phyloP scores from a whole-genome alignment of 2,797 vertebrate genomes.

The Leuciscus waleckii region DNA sequence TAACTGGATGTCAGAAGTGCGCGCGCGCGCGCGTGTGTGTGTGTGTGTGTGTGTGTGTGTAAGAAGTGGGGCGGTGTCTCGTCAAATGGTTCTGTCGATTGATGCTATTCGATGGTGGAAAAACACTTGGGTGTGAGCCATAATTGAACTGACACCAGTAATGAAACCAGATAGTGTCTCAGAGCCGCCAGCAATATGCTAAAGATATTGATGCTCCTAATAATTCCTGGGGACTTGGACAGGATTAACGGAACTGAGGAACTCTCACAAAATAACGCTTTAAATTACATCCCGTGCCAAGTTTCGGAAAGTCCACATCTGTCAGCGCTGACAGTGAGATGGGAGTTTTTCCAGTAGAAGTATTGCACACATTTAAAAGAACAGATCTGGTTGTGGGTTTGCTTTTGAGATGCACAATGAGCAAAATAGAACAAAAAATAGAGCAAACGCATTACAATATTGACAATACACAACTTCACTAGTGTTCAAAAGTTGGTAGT shows the following conservation, averaged over 20 bases:
- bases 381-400: background rate
- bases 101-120: constrained; percentile 97
- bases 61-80: constrained; percentile 73
- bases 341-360: constrained; percentile 47
- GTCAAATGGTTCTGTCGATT: constrained; percentile 93
- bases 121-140: constrained; percentile 99
- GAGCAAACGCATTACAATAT: background rate
- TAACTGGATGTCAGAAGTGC: constrained; percentile 92
- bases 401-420: background rate
- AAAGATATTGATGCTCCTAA: constrained; percentile 98
- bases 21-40: constrained; percentile 8
- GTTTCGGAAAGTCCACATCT: constrained; percentile 62
- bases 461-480: background rate
- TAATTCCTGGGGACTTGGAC: constrained; percentile 86
- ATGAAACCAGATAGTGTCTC: constrained; percentile 96
- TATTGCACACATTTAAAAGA: constrained; percentile 22
- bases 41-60: constrained; percentile 46
- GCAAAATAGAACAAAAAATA: background rate
- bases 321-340: constrained; percentile 43
- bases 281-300: constrained; percentile 67
- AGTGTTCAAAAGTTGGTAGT: background rate
- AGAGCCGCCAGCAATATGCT: constrained; percentile 92
- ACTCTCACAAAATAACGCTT: constrained; percentile 56
- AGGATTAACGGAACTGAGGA: constrained; percentile 67
- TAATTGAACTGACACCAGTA: constrained; percentile 99